Evolutionary conservation across 1,140 invertebrate genomes (phyloP).

Genomic region (Dolichoris vasculosae): DNA sequence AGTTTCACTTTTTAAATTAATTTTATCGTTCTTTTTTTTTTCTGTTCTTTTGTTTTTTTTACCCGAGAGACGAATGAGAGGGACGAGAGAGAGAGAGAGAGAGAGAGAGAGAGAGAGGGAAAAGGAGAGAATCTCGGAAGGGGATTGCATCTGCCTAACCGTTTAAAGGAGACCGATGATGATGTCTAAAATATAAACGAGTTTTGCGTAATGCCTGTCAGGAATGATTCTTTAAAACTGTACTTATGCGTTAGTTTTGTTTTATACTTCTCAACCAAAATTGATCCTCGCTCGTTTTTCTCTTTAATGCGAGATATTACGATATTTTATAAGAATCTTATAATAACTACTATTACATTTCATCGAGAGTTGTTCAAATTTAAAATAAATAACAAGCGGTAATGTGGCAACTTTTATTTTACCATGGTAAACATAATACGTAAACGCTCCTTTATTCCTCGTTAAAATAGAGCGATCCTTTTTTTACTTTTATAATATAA

Average conservation of each 20-base stretch:
- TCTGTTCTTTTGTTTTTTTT: too few species aligned
- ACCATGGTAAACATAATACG: too few species aligned
- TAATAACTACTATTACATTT: not conserved
- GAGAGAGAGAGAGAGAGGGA: not conserved
- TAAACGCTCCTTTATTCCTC: too few species aligned
- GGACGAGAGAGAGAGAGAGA: not conserved
- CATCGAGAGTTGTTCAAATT: not conserved
- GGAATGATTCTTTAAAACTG: constrained; percentile 39
- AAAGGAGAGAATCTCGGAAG: not conserved
- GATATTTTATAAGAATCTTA: not conserved
- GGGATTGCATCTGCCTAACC: not conserved
- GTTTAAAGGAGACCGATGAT: constrained; percentile 23
- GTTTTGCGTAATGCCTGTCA: constrained; percentile 36
- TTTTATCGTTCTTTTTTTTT: not conserved
- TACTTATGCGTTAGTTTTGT: constrained; percentile 23
- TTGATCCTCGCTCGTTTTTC: not conserved
- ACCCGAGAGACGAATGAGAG: not conserved
- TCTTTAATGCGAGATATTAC: not conserved
- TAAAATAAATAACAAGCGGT: not conserved
- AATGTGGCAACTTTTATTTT: too few species aligned
- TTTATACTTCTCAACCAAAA: constrained; percentile 31
- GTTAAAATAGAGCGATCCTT: too few species aligned
- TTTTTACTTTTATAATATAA: too few species aligned
- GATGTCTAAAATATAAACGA: constrained; percentile 47
- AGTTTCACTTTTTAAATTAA: not conserved